Evolutionary conservation across 2,113 vertebrate genomes (phyloP), one percentile per base, ranked within the genome.

Genomic region (Siniperca knerii): DNA sequence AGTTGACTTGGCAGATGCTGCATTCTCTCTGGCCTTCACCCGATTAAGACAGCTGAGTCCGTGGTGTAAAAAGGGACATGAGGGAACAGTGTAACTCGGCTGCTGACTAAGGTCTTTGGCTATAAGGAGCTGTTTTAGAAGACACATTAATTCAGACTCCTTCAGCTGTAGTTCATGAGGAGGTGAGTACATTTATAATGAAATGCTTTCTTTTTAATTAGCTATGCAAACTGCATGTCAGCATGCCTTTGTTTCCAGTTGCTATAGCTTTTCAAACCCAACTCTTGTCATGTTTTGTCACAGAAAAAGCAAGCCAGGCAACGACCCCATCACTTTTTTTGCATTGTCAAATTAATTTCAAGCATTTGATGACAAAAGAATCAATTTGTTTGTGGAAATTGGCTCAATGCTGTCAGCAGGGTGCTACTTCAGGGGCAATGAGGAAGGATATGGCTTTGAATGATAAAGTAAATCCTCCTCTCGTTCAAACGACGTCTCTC

Each of bases 51-150:
- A 66, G 84, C 79, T 75, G 90, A 86, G 79, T 84, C 68, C 79
- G 84, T 78, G 84, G 50, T 23, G 81, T 85, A 72, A 79, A 82
- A 92, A 57, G 67, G 84, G 77, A 86, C 87, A 77, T 58, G 8
- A 20, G 84, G 87, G 89, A 90, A 79, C 69, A 20, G 68, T 81
- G 81, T 48, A 81, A 83, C 73, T 73, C 64, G 0, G 61, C 80
- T 93, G 90, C 91, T 93, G 93, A 93, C 87, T 93, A 75, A 91
- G 91, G 73, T 81, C 70, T 87, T 79, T 12, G 18, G 73, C 66
- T 84, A 35, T 84, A 74, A 88, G 75, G 72, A 84, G 75, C 87
- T 66, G 81, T 86, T 87, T 86, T 54, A 50, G 87, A 68, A 85
- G 87, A 87, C 61, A 21, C 87, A 85, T 87, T 89, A 86, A 87